phyloP scores from a whole-genome alignment of 2,113 vertebrate genomes.

The Menura novaehollandiae region DNA sequence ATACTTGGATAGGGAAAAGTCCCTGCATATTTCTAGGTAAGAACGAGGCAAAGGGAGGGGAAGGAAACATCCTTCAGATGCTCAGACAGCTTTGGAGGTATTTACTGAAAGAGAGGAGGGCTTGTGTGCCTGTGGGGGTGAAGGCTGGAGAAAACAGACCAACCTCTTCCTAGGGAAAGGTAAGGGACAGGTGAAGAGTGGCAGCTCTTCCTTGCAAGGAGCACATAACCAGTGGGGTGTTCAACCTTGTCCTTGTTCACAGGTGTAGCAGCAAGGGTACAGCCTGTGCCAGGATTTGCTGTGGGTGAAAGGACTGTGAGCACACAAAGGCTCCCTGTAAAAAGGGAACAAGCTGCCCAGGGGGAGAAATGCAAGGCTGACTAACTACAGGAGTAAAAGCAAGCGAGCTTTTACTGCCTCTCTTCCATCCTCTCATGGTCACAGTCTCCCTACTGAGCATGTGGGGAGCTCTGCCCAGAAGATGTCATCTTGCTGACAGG shows the following conservation, averaged over 20 bases:
- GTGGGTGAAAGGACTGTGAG: neutral
- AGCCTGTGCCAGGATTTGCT: neutral
- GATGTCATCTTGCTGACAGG: neutral
- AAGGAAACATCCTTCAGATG: neutral
- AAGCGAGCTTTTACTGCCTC: neutral
- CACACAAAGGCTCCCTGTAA: neutral
- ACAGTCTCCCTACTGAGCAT: neutral
- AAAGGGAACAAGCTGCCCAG: neutral
- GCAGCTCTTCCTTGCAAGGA: neutral
- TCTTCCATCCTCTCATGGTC: neutral
- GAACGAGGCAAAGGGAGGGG: neutral
- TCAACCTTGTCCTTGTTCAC: neutral
- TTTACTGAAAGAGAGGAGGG: neutral
- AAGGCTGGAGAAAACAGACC: neutral
- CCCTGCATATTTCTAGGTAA: neutral
- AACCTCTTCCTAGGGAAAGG: neutral
- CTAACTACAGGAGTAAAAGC: neutral
- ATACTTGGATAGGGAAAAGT: neutral
- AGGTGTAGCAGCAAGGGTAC: neutral
- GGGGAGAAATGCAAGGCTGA: neutral
- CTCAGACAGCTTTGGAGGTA: neutral
- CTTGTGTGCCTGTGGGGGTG: neutral
- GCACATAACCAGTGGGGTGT: neutral
- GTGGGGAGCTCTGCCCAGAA: neutral
- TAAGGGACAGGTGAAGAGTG: neutral